A percentile compares a stretch with the other conserved stretches of the same genome.
Evolutionary conservation across 2,797 vertebrate species (phyloP).

Genomic region (Xenopus petersii): DNA sequence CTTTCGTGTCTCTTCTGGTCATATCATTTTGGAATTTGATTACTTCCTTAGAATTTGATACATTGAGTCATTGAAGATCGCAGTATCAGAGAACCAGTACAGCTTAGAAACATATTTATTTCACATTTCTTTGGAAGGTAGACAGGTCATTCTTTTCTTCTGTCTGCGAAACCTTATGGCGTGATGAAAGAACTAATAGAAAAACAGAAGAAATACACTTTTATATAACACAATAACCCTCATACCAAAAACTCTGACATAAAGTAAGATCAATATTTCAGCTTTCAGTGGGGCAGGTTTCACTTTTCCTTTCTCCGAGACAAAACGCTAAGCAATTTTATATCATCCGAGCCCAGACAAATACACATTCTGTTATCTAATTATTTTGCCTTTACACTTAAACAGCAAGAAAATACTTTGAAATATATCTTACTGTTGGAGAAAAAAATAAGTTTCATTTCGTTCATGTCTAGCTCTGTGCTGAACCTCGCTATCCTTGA

Average conservation of each 20-base stretch:
- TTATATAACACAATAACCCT: conserved; percentile 1
- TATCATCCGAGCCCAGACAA: conserved; percentile 33
- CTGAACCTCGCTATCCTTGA: neutral
- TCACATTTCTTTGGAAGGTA: conserved; percentile 25
- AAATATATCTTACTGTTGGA: neutral
- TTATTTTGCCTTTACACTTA: conserved; percentile 19
- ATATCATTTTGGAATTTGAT: conserved; percentile 39
- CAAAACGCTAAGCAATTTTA: conserved; percentile 41
- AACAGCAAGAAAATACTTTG: neutral
- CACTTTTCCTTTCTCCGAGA: conserved; percentile 6
- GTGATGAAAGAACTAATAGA: conserved; percentile 33
- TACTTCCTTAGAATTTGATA: conserved; percentile 48
- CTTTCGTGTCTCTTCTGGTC: conserved; percentile 33
- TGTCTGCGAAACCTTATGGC: conserved; percentile 18
- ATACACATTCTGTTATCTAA: conserved; percentile 30
- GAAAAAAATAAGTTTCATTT: neutral
- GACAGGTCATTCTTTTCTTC: conserved; percentile 17
- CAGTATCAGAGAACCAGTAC: conserved; percentile 6
- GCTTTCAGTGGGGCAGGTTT: conserved; percentile 10
- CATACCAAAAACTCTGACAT: neutral
- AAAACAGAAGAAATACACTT: conserved; percentile 18
- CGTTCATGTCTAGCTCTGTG: neutral
- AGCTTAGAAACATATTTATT: conserved; percentile 33
- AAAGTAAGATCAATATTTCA: conserved; percentile 19
- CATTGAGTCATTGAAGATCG: conserved; percentile 39